phyloP scores from a whole-genome alignment of 2,888 invertebrate genomes.

The Calliphora vomitoria region DNA sequence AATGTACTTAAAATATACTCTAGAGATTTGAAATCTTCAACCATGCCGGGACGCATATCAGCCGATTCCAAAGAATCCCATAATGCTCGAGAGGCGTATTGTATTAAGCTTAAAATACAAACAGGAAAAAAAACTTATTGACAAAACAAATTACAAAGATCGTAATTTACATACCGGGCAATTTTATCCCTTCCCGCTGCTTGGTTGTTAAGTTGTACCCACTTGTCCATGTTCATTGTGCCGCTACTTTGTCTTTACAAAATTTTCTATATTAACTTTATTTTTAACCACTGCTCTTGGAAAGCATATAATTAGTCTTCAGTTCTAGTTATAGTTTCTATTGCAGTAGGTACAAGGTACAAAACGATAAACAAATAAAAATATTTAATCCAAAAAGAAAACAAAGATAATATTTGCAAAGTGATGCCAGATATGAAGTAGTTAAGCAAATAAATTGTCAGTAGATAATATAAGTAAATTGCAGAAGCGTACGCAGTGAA shows the following conservation, averaged over 20 bases:
- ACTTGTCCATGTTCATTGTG: slow-evolving; percentile 81
- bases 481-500: too few species aligned
- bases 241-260: neutral
- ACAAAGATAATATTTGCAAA: slow-evolving; percentile 6
- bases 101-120: slow-evolving; percentile 88
- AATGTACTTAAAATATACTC: slow-evolving; percentile 94
- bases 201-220: slow-evolving; percentile 82
- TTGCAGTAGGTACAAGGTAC: slow-evolving; percentile 77
- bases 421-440: slow-evolving; percentile 16
- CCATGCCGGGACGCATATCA: slow-evolving; percentile 87
- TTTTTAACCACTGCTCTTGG: neutral
- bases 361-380: slow-evolving; percentile 73
- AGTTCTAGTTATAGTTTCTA: slow-evolving; percentile 13
- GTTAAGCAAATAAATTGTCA: too few species aligned
- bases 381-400: slow-evolving; percentile 15
- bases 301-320: neutral
- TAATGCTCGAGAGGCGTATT: slow-evolving; percentile 91
- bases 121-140: neutral
- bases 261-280: neutral
- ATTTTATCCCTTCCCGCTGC: slow-evolving; percentile 83
- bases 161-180: slow-evolving; percentile 79
- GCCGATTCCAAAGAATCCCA: slow-evolving; percentile 90
- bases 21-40: slow-evolving; percentile 91
- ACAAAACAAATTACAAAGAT: neutral
- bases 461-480: too few species aligned